phyloP scores from a whole-genome alignment of 2,797 vertebrate species.

The Tinamus major region DNA sequence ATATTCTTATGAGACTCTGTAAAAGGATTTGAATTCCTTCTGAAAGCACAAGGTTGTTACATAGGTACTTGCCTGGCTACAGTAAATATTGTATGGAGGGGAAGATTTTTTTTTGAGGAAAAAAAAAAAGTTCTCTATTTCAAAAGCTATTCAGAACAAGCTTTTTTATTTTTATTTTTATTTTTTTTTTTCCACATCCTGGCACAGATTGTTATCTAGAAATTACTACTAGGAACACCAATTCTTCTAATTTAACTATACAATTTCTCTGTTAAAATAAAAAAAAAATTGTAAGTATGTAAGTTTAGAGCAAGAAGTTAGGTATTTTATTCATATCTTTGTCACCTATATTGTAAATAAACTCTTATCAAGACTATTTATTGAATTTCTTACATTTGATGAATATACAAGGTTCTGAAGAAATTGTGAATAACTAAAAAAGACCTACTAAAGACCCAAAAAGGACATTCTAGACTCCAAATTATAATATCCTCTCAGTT shows the following conservation, averaged over 20 bases:
- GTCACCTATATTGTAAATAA: neutral
- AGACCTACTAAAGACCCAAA: too few species aligned
- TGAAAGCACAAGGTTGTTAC: neutral
- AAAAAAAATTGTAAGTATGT: fast-evolving
- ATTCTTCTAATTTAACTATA: neutral
- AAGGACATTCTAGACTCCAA: neutral
- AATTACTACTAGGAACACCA: neutral
- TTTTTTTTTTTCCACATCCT: neutral
- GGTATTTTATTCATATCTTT: neutral
- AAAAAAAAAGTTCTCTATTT: neutral
- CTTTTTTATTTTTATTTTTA: neutral
- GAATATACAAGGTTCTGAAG: neutral
- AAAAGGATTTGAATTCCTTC: neutral
- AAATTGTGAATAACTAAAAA: neutral
- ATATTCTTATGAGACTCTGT: neutral
- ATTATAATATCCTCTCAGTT: neutral
- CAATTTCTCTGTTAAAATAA: neutral
- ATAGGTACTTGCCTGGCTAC: neutral
- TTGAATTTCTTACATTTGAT: neutral
- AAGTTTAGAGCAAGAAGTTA: neutral
- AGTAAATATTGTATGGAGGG: fast-evolving
- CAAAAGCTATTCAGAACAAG: neutral
- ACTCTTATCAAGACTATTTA: neutral
- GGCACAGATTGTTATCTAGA: neutral
- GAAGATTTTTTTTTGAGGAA: neutral